Evolutionary conservation across 1,140 invertebrate genomes (phyloP).

Genomic region (Procambarus virginalis): DNA sequence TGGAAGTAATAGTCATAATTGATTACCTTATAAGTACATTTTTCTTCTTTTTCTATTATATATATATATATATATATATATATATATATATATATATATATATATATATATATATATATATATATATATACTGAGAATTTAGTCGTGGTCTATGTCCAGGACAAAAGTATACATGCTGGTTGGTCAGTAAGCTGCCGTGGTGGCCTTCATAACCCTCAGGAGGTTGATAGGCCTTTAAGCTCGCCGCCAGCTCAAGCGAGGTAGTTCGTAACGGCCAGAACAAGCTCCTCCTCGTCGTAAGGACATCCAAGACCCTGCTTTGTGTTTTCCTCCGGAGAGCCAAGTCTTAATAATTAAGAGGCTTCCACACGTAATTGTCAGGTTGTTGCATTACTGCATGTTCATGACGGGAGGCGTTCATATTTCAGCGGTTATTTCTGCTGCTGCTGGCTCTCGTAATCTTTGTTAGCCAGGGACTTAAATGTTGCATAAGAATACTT

Average conservation of each 20-base stretch:
- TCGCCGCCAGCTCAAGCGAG: too few relatives aligned
- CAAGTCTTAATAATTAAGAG: background rate
- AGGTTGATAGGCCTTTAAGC: too few relatives aligned
- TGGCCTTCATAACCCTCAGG: too few relatives aligned
- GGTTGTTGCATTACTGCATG: background rate
- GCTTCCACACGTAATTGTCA: background rate
- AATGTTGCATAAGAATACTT: background rate
- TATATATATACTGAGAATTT: background rate
- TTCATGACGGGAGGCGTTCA: background rate
- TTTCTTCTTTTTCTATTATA: too few relatives aligned
- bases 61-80: too few relatives aligned
- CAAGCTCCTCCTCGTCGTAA: background rate
- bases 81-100: too few relatives aligned
- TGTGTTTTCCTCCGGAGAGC: background rate
- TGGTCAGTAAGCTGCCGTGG: too few relatives aligned
- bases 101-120: too few relatives aligned
- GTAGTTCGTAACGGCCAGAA: background rate
- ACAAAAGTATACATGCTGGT: too few relatives aligned
- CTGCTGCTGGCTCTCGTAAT: background rate
- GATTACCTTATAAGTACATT: too few relatives aligned
- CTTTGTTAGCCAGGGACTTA: background rate
- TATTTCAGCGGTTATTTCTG: background rate
- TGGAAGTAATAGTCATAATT: too few relatives aligned
- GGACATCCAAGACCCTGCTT: background rate
- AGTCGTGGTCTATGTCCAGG: too few relatives aligned